Base-by-base conservation (phyloP, 1,140 invertebrate genomes). In the Drosophila eugracilis region DNA sequence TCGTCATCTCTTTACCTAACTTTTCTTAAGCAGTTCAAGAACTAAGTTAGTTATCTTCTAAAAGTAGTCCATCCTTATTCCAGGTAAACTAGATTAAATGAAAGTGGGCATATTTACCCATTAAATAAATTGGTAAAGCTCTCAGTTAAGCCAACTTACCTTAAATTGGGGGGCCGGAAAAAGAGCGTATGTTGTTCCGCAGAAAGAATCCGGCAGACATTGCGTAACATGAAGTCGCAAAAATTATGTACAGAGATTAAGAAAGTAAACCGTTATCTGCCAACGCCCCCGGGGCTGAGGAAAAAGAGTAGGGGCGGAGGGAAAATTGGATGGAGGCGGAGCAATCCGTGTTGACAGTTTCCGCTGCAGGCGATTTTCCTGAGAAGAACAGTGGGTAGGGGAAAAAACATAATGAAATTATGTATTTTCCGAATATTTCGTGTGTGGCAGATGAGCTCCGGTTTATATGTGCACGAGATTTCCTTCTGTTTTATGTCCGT, bases 171-270 rank as follows among this genome's bases (percentile, higher is more conserved):
- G 17, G 12, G 21, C 28, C 28, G 19, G 19, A 7, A 53, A n/a
- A 22, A 21, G 30, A 54, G 32, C 57, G 32, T 65, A 28, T 62
- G 57, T 48, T 44, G 28, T 53, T 66, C 47, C 22, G 9, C 19
- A 41, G 44, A 65, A 41, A 37, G 22, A 37, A 59, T 59, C 39
- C 60, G 21, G 22, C 6, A 57, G 45, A 70, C 62, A 63, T 70
- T 67, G 53, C 60, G 57, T 63, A 80, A 70, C 66, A 80, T 80
- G 72, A 80, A 78, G 60, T 85, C 57, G 59, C 77, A 74, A 60
- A 86, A 81, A 81, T 85, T 86, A 85, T 86, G 80, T 85, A 81
- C 67, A 74, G 80, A 85, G 80, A 85, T 85, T 86, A 85, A 85
- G 80, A 80, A 86, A 85, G 83, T 81, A 85, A 85, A 85, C 73